Base-by-base conservation (phyloP, 2,888 invertebrate genomes). In the Drosophila longiperda region DNA sequence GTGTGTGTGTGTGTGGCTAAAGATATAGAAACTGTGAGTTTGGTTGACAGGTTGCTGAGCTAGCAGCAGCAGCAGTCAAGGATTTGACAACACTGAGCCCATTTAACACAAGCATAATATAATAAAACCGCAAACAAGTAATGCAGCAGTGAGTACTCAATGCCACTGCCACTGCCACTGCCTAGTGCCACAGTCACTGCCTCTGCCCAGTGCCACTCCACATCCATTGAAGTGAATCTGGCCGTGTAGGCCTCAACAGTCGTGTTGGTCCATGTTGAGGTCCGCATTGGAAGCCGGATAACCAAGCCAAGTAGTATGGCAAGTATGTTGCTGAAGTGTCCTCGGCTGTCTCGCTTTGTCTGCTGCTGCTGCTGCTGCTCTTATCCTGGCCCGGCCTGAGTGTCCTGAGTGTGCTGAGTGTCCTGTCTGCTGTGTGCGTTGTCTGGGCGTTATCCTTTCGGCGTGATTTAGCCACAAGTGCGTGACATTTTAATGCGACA, bases 401-500 rank as follows among this genome's bases (percentile, higher is more conserved):
- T 23, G n/a, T 29, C 29, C 38, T n/a, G 67, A 45, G 48, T 23
- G n/a, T 29, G 5, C 38, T n/a, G 67, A 45, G 23, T 23, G n/a
- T 29, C 29, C 38, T n/a, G 67, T 23, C 15, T 23, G 15, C 42
- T 26, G 23, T 55, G 33, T 45, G 68, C 42, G 57, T 29, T 29
- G 29, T 45, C 49, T 40, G 36, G 70, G 54, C 62, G 81, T 77
- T 86, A 88, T 89, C 89, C 83, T 83, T 87, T 78, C 70, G 82
- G 80, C 83, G 75, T 90, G 89, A 90, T 87, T 90, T 90, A 87
- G 88, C 82, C 83, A 90, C 84, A 88, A 87, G 90, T 86, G 90
- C 87, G 89, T 87, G 87, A 87, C 89, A 90, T 86, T 87, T 87
- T 90, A 87, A 87, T 87, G 87, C 89, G 87, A 83, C 89, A 87